Conservation (phyloP, 53 echinoderm and acorn worm genomes). For the Temnopleurus reevesii region DNA sequence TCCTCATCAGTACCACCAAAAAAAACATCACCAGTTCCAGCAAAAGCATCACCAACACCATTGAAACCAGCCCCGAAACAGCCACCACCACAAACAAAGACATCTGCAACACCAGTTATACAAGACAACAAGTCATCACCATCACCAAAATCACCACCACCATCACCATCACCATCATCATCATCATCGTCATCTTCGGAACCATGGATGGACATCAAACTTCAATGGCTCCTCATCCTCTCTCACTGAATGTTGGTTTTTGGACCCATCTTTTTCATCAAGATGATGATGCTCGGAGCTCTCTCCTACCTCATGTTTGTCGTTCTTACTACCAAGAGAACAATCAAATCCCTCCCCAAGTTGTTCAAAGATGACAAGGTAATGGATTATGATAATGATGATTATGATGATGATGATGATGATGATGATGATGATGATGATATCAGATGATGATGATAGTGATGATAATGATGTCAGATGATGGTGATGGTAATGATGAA, state of each 20-base stretch:
- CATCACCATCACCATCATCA: background rate
- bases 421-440: background rate
- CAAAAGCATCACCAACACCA: background rate
- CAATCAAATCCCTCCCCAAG: background rate
- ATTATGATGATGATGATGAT: too few relatives aligned
- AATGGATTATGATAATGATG: too few relatives aligned
- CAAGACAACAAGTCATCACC: too few relatives aligned
- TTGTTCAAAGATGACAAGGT: constrained; percentile 50
- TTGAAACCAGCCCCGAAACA: background rate
- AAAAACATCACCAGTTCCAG: too few relatives aligned
- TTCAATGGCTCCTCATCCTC: constrained; percentile 32
- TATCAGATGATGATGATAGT: too few relatives aligned
- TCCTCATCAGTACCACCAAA: too few relatives aligned
- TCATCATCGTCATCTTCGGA: background rate
- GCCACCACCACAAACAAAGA: background rate
- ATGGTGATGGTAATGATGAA: too few relatives aligned
- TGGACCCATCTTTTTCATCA: constrained; percentile 21
- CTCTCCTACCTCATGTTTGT: background rate
- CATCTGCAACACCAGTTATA: background rate
- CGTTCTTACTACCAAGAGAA: constrained; percentile 1
- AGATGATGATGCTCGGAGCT: background rate
- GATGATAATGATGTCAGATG: too few relatives aligned
- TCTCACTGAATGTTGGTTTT: constrained; percentile 20
- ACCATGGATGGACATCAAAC: constrained; percentile 22
- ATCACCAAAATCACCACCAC: background rate